Evolutionary conservation across 2,888 invertebrate species (phyloP).

Genomic region (Cybosia mesomella): DNA sequence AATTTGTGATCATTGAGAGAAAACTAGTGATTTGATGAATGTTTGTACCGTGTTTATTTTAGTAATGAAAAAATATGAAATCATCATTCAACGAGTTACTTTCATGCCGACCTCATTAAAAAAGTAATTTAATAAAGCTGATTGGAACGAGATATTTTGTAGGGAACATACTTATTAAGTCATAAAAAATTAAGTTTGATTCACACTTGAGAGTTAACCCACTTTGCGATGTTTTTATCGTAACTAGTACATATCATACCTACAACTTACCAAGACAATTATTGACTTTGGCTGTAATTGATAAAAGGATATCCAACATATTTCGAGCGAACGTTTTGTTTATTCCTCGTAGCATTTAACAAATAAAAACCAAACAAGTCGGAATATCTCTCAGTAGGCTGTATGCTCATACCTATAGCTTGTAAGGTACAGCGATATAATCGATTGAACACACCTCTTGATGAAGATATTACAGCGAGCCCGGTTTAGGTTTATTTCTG

Average conservation of each 20-base stretch:
- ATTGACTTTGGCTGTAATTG: constrained; percentile 18
- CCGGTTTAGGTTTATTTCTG: constrained; percentile 78
- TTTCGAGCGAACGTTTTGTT: constrained; percentile 28
- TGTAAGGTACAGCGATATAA: constrained; percentile 68
- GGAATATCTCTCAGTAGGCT: constrained; percentile 37
- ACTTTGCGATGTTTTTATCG: neutral
- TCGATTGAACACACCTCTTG: constrained; percentile 84
- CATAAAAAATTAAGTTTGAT: constrained; percentile 47
- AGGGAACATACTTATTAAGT: constrained; percentile 49
- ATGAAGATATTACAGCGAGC: constrained; percentile 81
- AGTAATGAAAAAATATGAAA: constrained; percentile 48
- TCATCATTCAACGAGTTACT: constrained; percentile 43
- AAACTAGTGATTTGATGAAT: constrained; percentile 53
- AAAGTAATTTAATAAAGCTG: constrained; percentile 55
- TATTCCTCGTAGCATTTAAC: constrained; percentile 27
- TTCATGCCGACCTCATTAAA: constrained; percentile 49
- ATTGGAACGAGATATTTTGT: constrained; percentile 45
- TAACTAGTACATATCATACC: constrained; percentile 18
- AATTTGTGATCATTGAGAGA: constrained; percentile 50
- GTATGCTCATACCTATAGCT: constrained; percentile 51
- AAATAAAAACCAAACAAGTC: constrained; percentile 46
- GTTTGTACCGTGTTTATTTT: constrained; percentile 44
- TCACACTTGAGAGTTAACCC: constrained; percentile 44
- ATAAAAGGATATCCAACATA: constrained; percentile 30
- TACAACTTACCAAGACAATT: constrained; percentile 17